Conservation (phyloP, 1,140 invertebrate genomes). For the Drosophila pachea region DNA sequence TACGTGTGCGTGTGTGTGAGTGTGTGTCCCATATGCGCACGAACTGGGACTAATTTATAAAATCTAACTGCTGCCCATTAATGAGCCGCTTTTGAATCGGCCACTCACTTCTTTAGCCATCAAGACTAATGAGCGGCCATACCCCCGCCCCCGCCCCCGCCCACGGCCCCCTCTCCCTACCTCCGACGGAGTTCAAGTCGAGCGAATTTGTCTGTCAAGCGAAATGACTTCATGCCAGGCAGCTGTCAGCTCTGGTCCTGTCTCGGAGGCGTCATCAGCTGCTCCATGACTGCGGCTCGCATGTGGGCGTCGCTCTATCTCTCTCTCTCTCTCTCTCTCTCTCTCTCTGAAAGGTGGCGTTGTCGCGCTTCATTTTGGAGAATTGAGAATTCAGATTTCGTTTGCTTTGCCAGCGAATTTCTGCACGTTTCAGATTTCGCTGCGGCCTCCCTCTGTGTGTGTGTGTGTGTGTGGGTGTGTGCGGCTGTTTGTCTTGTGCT, state of each 20-base stretch:
- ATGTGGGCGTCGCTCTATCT: conserved; percentile 53
- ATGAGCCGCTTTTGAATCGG: conserved; percentile 24
- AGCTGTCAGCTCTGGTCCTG: conserved; percentile 37
- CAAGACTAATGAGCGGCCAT: conserved; percentile 67
- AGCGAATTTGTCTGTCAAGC: conserved; percentile 55
- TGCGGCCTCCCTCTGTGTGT: conserved; percentile 3
- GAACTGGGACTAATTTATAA: conserved; percentile 55
- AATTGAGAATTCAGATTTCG: conserved; percentile 19
- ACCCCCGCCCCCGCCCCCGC: no score
- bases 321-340: no score
- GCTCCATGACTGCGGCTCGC: conserved; percentile 45
- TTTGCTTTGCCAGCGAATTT: conserved; percentile 62
- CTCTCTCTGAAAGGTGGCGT: conserved; percentile 47
- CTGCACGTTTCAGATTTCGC: conserved; percentile 68
- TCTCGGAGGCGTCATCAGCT: conserved; percentile 36
- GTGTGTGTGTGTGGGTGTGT: not conserved
- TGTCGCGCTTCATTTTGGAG: conserved; percentile 1
- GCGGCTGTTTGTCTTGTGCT: conserved; percentile 67
- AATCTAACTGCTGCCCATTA: conserved; percentile 69
- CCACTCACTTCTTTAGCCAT: conserved; percentile 66
- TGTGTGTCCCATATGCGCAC: conserved; percentile 28
- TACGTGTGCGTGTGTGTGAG: no score
- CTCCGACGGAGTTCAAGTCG: conserved; percentile 10
- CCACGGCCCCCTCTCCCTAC: no score
- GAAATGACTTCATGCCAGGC: conserved; percentile 57